Conservation (phyloP, 2,113 vertebrate genomes). For the Typhlomys cinereus region DNA sequence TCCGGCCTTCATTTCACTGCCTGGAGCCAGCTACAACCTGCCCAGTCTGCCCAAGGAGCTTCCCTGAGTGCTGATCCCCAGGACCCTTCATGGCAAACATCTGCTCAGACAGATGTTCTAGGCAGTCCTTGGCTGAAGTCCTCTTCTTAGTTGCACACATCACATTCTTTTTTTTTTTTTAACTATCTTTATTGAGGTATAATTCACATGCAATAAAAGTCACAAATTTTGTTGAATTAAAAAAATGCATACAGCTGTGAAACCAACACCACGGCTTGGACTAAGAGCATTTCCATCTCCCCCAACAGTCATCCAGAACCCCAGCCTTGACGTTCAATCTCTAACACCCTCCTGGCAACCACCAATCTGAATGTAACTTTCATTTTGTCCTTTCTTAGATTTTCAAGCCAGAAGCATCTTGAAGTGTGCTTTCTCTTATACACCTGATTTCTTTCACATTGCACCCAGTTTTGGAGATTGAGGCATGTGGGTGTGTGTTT, state of each 20-base stretch:
- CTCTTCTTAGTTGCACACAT: background rate
- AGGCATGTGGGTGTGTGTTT: background rate
- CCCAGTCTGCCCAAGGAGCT: background rate
- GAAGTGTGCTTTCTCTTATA: fast-evolving
- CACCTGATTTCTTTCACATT: background rate
- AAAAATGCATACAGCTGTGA: background rate
- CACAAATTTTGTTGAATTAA: background rate
- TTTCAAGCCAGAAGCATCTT: background rate
- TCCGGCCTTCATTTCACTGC: background rate
- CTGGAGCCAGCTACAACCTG: background rate
- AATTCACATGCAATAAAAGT: background rate
- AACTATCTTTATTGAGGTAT: background rate
- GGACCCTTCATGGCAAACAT: background rate
- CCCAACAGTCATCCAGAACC: too few relatives aligned
- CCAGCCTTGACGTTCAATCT: fast-evolving
- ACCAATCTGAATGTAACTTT: too few relatives aligned
- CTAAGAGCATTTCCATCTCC: background rate
- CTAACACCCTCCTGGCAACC: background rate
- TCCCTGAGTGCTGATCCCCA: background rate
- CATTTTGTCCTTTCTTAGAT: background rate
- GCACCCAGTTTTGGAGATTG: background rate
- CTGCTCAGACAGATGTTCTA: background rate
- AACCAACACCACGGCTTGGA: background rate
- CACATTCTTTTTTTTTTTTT: background rate
- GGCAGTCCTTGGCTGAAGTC: background rate